phyloP scores from a whole-genome alignment of 1,140 invertebrate genomes.

The Hormaphis cornu region DNA sequence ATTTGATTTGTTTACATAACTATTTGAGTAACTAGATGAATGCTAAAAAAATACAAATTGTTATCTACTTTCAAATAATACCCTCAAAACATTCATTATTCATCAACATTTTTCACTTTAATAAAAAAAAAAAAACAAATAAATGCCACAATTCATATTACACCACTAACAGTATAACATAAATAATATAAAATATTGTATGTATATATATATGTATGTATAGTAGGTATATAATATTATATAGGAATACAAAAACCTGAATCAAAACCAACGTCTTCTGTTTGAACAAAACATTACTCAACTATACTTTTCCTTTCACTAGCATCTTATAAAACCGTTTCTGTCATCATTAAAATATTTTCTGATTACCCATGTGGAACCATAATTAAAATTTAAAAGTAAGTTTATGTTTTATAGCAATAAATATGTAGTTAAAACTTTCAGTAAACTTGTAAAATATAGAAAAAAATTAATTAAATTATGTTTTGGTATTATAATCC shows the following conservation, averaged over 20 bases:
- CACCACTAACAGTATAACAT: no score
- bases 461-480: not conserved
- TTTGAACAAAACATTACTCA: conserved; percentile 12
- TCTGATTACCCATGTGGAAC: conserved; percentile 13
- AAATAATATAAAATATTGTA: no score
- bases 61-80: no score
- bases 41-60: no score
- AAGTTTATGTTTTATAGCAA: not conserved
- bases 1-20: no score
- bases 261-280: no score
- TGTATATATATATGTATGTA: no score
- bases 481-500: not conserved
- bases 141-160: not conserved
- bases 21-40: no score
- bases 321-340: not conserved
- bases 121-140: not conserved
- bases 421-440: not conserved
- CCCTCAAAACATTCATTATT: no score
- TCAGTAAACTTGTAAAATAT: not conserved
- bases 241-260: no score
- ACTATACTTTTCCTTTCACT: conserved; percentile 22
- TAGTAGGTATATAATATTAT: no score
- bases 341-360: not conserved
- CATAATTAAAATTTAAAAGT: conserved; percentile 6
- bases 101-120: no score